Base-by-base conservation (phyloP, 2,797 vertebrate genomes). In the Gambusia yucatana region DNA sequence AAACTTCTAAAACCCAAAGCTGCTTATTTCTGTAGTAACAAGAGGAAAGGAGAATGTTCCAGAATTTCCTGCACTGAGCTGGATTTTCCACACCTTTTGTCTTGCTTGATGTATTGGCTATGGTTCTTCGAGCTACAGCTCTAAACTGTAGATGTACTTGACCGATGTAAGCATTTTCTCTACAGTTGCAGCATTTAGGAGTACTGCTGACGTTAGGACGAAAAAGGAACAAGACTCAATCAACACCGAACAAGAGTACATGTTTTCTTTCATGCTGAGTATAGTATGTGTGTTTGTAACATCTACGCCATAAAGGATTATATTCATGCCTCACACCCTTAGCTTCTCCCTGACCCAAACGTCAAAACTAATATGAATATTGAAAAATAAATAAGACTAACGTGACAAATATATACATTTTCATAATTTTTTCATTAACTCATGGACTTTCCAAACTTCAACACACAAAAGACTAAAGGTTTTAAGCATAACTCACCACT, bases 401-500 rank as follows among this genome's bases (percentile, higher is more conserved):
- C 22, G 2, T 16, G 22, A 47, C 13, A 50, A 36, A 33, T 22
- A 48, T 30, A 30, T 48, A 33, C 46, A 72, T 48, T 20, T 47
- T 48, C 46, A 72, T 48, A 8, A 16, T 63, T 4, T 50, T 76
- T 36, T 14, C 6, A 20, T 43, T 11, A 16, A 88, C 87, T 87
- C 50, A 82, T 74, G 71, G 75, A 80, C 79, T 87, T 83, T 73
- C 74, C 22, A 69, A 78, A 78, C 82, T 81, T 75, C 65, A 43
- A 69, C 79, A 82, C 52, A 65, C 52, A 87, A 84, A 33, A 73
- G 77, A 73, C 81, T 72, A 75, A 76, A 86, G 89, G 81, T 79
- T 85, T 88, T 87, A 85, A 89, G 80, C 80, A 43, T 80, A 86
- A 91, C 75, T 55, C 88, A 77, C 59, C 50, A 75, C 70, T 22